phyloP scores from a whole-genome alignment of 2,797 vertebrate genomes.

The Pelochelys cantorii region DNA sequence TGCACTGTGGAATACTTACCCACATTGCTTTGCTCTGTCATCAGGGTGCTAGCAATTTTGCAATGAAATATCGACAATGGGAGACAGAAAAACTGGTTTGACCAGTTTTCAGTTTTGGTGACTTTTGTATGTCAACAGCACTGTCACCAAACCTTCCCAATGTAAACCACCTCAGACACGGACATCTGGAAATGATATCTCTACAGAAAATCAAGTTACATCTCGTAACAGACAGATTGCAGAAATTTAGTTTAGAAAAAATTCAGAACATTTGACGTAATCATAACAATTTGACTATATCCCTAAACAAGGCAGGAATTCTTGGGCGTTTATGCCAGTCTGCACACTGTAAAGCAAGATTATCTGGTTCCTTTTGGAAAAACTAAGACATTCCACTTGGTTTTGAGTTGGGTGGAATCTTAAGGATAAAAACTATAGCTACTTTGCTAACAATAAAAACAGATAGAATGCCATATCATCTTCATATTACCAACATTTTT shows the following conservation, averaged over 20 bases:
- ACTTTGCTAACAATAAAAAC: background rate
- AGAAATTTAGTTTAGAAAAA: background rate
- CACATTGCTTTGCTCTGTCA: no score
- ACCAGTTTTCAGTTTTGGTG: no score
- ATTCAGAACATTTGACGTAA: background rate
- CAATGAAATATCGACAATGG: no score
- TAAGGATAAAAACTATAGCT: background rate
- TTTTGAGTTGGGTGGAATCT: background rate
- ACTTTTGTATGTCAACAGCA: no score
- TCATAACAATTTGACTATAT: background rate
- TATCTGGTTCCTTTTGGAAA: no score
- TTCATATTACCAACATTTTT: background rate
- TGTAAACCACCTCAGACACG: background rate
- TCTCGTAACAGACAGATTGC: rapidly evolving
- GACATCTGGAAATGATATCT: rapidly evolving
- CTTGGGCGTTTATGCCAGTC: background rate
- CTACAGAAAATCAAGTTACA: background rate
- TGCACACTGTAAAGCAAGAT: background rate
- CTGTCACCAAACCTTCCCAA: no score
- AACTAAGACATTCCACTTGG: background rate
- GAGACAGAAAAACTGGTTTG: no score
- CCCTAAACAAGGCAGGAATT: background rate
- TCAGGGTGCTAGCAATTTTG: no score
- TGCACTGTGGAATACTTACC: no score
- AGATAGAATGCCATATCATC: background rate